Evolutionary conservation across 2,113 vertebrate genomes (phyloP).

Genomic region (Cyphomyrus discorhynchus): DNA sequence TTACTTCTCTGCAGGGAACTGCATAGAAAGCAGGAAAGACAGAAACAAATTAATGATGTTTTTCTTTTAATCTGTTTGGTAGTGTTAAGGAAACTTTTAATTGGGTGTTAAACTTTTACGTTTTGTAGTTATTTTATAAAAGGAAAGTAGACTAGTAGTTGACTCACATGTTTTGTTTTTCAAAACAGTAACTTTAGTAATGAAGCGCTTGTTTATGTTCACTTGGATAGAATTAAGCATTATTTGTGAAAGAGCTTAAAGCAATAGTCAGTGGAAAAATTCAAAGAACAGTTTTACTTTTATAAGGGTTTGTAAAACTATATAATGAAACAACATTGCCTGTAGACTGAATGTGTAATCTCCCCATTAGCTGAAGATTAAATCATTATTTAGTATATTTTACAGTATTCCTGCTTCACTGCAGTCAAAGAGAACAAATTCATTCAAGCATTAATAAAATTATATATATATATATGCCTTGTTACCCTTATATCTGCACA

Average conservation of each 20-base stretch:
- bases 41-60: neutral
- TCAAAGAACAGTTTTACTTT: neutral
- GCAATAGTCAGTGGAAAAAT: neutral
- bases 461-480: neutral
- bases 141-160: neutral
- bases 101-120: neutral
- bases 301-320: neutral
- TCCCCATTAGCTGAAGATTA: neutral
- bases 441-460: neutral
- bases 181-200: neutral
- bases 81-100: neutral
- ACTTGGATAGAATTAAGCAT: neutral
- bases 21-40: neutral
- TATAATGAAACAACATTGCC: neutral
- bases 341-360: neutral
- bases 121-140: neutral
- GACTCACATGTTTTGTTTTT: neutral
- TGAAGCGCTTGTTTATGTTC: neutral
- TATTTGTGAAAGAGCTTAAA: neutral
- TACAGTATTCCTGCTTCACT: neutral
- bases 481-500: neutral
- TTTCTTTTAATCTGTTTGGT: neutral
- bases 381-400: neutral
- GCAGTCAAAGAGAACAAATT: neutral
- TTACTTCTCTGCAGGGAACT: neutral